phyloP scores from a whole-genome alignment of 2,888 invertebrate species.

The Liodrosophila aerea region DNA sequence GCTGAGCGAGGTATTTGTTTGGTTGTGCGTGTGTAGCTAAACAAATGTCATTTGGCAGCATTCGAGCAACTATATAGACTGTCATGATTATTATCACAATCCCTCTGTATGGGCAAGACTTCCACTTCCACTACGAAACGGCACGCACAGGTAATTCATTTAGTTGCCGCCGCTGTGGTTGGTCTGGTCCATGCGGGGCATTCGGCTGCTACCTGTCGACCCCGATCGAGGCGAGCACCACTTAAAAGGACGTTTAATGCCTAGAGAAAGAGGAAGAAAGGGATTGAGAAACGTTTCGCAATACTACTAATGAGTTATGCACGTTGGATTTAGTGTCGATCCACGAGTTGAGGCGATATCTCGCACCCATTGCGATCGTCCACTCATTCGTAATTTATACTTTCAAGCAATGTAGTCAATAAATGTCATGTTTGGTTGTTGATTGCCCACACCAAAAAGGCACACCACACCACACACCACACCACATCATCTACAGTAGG shows the following conservation, averaged over 20 bases:
- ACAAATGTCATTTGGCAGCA: conserved; percentile 80
- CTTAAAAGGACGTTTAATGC: no score
- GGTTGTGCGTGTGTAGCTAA: conserved; percentile 49
- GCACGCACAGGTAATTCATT: conserved; percentile 58
- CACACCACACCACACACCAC: conserved; percentile 9
- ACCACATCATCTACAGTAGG: not conserved
- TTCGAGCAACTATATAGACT: conserved; percentile 80
- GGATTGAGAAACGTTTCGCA: not conserved
- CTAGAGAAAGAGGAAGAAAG: not conserved
- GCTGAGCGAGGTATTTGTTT: conserved; percentile 15
- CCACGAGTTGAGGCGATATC: conserved; percentile 41
- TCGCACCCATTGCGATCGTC: conserved; percentile 50
- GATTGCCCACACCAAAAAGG: conserved; percentile 70
- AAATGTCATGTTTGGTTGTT: conserved; percentile 80
- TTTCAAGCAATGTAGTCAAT: conserved; percentile 79
- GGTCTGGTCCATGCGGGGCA: no score
- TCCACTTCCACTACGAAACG: conserved; percentile 50
- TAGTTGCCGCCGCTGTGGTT: conserved; percentile 72
- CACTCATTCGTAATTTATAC: conserved; percentile 72
- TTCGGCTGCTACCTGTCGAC: conserved; percentile 42
- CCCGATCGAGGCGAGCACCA: not conserved
- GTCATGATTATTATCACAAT: conserved; percentile 82
- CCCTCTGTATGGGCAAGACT: conserved; percentile 56
- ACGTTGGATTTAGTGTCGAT: conserved; percentile 50
- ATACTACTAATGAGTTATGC: conserved; percentile 58